A percentile compares a stretch with the other conserved stretches of the same genome.
Conservation (phyloP, 2,797 vertebrate species). For the Coregonus sp. region DNA sequence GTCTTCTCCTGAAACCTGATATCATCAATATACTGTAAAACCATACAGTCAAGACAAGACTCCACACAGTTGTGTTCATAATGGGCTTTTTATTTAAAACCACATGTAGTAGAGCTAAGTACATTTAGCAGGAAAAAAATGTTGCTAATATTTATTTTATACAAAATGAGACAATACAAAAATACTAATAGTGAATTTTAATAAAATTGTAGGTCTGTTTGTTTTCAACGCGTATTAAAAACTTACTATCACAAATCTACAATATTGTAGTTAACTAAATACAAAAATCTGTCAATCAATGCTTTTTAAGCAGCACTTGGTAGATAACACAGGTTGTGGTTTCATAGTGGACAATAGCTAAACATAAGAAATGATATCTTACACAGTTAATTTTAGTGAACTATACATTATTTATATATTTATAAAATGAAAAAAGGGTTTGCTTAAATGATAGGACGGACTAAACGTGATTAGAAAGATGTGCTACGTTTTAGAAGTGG, state of each 20-base stretch:
- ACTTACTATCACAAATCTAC: conserved; percentile 92
- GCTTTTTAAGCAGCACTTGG: conserved; percentile 98
- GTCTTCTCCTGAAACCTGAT: not conserved
- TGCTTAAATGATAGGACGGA: conserved; percentile 97
- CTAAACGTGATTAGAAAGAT: conserved; percentile 82
- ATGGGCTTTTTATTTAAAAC: conserved; percentile 94
- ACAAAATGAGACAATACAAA: conserved; percentile 98
- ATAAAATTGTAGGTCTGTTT: conserved; percentile 75
- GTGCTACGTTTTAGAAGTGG: conserved; percentile 81
- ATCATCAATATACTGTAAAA: not conserved
- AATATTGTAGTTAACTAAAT: conserved; percentile 92
- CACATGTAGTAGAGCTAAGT: conserved; percentile 93
- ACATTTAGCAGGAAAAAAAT: conserved; percentile 93
- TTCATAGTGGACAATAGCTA: conserved; percentile 98
- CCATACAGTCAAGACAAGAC: conserved; percentile 3
- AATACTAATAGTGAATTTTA: conserved; percentile 94
- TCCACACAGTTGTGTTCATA: conserved; percentile 51
- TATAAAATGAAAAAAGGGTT: conserved; percentile 88
- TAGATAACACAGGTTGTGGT: conserved; percentile 99
- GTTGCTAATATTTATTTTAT: conserved; percentile 87
- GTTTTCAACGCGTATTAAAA: conserved; percentile 84
- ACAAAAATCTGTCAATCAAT: conserved; percentile 91
- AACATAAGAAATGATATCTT: conserved; percentile 97
- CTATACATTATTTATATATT: conserved; percentile 99
- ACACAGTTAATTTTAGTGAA: conserved; percentile 99